Evolutionary conservation across 2,113 vertebrate species (phyloP), one percentile per base, ranked within the genome.

Genomic region (Periophthalmodon schlosseri): DNA sequence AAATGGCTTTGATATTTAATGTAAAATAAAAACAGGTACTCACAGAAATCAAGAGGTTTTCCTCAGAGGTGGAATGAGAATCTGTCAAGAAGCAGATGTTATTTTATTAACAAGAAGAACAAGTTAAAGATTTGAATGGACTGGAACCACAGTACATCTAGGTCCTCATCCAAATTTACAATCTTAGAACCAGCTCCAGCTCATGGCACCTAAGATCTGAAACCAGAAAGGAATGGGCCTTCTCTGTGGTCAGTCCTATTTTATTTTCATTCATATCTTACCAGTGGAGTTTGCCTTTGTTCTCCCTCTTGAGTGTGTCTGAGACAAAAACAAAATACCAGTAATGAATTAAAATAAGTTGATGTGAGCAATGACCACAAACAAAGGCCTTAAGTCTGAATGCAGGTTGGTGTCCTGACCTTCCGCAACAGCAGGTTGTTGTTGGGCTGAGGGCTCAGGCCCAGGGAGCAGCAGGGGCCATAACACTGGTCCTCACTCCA

Each of bases 401-500:
- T 60, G 57, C n/a, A 21, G 28, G 20, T 12, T 12, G 69, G 18
- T 24, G 15, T 14, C 5, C 78, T 75, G 65, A 94, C 93, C 91
- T 94, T 94, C 44, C 77, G 77, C 0, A 82, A 64, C 28, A 80
- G 72, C 24, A 28, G 73, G 20, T 77, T 73, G 46, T 24, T 23
- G 20, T 69, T 85, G 10, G 34, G 18, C 23, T 69, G 76, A 12
- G 89, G 80, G 78, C 85, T 91, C 23, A 87, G 69, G 52, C 83
- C 83, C 61, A 90, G 77, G 52, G 93, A 93, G 58, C 94, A 95
- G 87, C 94, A 95, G 33, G 91, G 94, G 13, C 86, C 91, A 2
- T 91, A 93, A 87, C 94, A 94, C 80, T 93, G 93, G 39, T 94
- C 94, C 72, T 95, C 93, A 36, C 91, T 91, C 83, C 92, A 89